A percentile compares a stretch with the other conserved stretches of the same genome.
Conservation (phyloP, 1,140 invertebrate genomes). For the Caenorhabditis remanei region DNA sequence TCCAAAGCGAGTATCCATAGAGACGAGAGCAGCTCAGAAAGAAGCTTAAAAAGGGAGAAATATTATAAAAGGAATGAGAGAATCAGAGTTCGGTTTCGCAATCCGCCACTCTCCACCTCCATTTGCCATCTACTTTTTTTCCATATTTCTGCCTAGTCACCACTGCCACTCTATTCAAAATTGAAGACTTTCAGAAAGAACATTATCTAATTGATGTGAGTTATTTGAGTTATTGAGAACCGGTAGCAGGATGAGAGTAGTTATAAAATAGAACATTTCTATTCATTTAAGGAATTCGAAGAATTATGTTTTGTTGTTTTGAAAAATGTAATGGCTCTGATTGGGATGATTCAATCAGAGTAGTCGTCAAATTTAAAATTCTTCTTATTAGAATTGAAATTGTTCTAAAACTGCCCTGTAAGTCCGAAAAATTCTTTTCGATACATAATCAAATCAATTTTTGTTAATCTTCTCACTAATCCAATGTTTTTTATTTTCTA, state of each 20-base stretch:
- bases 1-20: neutral
- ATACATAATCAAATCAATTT: constrained; percentile 29
- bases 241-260: too few species aligned
- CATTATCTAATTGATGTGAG: constrained; percentile 49
- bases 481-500: neutral
- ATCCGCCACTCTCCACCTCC: constrained; percentile 36
- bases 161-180: neutral
- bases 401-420: neutral
- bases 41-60: constrained; percentile 19
- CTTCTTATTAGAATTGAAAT: neutral
- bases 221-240: neutral
- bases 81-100: constrained; percentile 30
- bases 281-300: too few species aligned
- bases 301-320: too few species aligned
- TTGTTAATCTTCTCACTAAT: neutral
- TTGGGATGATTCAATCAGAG: neutral
- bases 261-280: too few species aligned
- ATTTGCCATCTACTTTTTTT: neutral
- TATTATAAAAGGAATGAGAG: neutral
- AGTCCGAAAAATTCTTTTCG: neutral
- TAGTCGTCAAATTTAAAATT: neutral
- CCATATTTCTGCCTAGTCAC: neutral
- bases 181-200: constrained; percentile 48
- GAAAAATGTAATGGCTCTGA: too few species aligned
- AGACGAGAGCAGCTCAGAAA: constrained; percentile 13